phyloP scores from a whole-genome alignment of 2,888 invertebrate genomes.

The Drosophila fulvimacula region DNA sequence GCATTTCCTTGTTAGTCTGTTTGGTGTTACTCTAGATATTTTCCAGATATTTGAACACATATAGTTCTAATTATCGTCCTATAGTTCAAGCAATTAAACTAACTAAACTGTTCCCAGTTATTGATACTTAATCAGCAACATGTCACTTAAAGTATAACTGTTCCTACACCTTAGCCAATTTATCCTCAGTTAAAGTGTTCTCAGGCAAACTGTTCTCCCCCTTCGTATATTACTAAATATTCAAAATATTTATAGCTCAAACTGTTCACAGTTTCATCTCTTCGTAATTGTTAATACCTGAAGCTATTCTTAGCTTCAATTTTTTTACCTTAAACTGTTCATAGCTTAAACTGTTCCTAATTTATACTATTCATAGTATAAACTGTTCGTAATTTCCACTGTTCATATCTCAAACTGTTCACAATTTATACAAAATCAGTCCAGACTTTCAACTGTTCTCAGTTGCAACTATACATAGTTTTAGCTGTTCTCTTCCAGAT shows the following conservation, averaged over 20 bases:
- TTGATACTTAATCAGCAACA: not conserved
- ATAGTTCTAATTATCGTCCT: too few species aligned
- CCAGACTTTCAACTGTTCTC: not conserved
- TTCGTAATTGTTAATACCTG: not conserved
- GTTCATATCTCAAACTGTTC: not conserved
- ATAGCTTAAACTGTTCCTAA: not conserved
- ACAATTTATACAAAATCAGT: not conserved
- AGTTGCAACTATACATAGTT: not conserved
- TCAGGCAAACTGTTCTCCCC: not conserved
- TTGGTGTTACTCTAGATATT: too few species aligned
- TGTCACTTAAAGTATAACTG: not conserved
- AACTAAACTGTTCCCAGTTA: not conserved
- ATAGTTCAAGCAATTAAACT: too few species aligned
- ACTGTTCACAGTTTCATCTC: not conserved
- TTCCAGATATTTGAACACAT: too few species aligned
- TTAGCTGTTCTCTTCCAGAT: not conserved
- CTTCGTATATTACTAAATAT: too few species aligned
- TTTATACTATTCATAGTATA: not conserved
- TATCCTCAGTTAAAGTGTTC: not conserved
- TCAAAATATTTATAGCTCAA: not conserved
- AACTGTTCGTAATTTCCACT: not conserved
- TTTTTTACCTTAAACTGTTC: not conserved
- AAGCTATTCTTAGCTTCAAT: too few species aligned
- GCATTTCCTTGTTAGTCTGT: not conserved
- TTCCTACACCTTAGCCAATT: not conserved